Percentiles rank a stretch among this genome's conserved stretches.
Evolutionary conservation across 92 coral and sea anemone species (phyloP).

Genomic region (Phymanthus crucifer): DNA sequence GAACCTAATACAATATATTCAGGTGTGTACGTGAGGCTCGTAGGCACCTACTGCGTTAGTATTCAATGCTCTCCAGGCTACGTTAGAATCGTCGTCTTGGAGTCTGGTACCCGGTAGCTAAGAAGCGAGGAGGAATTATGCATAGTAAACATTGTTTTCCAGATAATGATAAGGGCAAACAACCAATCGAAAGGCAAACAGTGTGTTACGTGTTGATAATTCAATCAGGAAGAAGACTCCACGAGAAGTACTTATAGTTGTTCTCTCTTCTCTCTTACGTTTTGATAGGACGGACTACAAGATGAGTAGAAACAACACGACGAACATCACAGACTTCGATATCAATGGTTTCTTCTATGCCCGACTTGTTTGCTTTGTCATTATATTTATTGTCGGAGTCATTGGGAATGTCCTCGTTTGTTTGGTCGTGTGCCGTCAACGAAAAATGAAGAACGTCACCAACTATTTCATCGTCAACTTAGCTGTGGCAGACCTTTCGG

Average conservation of each 20-base stretch:
- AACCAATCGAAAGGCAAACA: slow-evolving; percentile 17
- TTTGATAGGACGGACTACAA: neutral
- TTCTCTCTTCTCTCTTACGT: neutral
- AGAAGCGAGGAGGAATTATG: neutral
- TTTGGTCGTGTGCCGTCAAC: slow-evolving; percentile 87
- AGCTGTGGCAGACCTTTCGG: slow-evolving; percentile 91
- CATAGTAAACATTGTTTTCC: neutral
- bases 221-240: neutral
- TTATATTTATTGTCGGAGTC: slow-evolving; percentile 88
- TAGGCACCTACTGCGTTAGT: neutral
- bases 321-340: neutral
- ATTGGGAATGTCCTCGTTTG: slow-evolving; percentile 90
- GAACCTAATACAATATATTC: neutral
- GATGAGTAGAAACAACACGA: slow-evolving; percentile 23
- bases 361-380: slow-evolving; percentile 73
- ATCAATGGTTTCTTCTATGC: slow-evolving; percentile 51
- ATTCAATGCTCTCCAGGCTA: neutral
- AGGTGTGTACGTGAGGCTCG: neutral
- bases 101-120: slow-evolving; percentile 5
- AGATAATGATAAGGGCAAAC: slow-evolving; percentile 7
- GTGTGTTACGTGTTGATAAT: neutral
- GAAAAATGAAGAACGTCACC: slow-evolving; percentile 95
- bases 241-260: neutral
- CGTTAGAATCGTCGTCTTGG: neutral
- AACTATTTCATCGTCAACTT: slow-evolving; percentile 95